Conservation (phyloP, 2,113 vertebrate species). For the Symphodus melops region DNA sequence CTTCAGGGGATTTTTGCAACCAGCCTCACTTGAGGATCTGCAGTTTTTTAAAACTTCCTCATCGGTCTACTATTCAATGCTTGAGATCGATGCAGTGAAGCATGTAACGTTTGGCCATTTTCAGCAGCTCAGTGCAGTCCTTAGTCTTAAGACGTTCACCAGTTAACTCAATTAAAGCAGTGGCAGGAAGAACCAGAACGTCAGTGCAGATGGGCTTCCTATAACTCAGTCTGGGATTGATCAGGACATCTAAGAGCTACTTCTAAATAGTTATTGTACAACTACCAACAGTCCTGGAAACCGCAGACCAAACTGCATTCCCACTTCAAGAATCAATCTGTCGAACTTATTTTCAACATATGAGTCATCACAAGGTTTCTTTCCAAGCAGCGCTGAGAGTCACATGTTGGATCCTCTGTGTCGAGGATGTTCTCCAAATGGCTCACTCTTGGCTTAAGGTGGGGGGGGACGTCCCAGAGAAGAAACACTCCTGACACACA, state of each 20-base stretch:
- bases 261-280: conserved; percentile 28
- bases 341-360: conserved; percentile 16
- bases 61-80: too few relatives aligned
- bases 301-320: conserved; percentile 3
- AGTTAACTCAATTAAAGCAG: too few relatives aligned
- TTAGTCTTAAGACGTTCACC: too few relatives aligned
- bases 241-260: conserved; percentile 35
- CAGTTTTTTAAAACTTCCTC: too few relatives aligned
- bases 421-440: conserved; percentile 5
- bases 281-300: conserved; percentile 31
- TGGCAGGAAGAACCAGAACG: too few relatives aligned
- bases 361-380: conserved; percentile 11
- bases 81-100: too few relatives aligned
- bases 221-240: conserved; percentile 21
- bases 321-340: conserved; percentile 12
- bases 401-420: conserved; percentile 8
- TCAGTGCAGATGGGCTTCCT: not conserved
- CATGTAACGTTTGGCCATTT: too few relatives aligned
- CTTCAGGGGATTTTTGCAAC: too few relatives aligned
- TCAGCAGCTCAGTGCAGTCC: too few relatives aligned
- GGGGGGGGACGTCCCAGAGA: conserved; percentile 35
- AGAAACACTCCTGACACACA: conserved; percentile 22
- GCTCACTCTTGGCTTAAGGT: too few relatives aligned
- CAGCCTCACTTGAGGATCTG: too few relatives aligned
- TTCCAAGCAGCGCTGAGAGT: conserved; percentile 20